These are phyloP conservation scores for Ceratoteleas bidentatus DNA, from an alignment of 1,140 invertebrate genomes.

Conservation along the genomic window DNA sequence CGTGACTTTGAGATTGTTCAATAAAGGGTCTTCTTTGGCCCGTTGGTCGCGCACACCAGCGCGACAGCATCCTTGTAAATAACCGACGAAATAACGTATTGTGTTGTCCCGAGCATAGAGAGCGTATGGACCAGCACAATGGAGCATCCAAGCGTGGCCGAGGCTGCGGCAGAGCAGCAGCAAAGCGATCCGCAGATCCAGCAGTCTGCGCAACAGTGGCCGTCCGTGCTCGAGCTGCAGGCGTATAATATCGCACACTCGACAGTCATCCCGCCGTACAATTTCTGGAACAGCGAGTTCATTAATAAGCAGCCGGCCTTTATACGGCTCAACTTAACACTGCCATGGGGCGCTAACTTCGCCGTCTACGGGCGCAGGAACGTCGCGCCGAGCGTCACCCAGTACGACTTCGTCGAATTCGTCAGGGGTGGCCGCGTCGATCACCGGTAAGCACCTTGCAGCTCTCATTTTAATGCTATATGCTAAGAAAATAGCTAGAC, in stretches of 20 bases:
- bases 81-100: constrained; percentile 6
- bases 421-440: constrained; percentile 91
- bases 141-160: constrained; percentile 84
- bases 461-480: too few species aligned
- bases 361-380: constrained; percentile 96
- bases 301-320: constrained; percentile 93
- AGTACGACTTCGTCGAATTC: constrained; percentile 97
- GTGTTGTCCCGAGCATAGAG: constrained; percentile 78
- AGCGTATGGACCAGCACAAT: constrained; percentile 86
- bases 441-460: constrained; percentile 84
- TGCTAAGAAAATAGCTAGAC: too few species aligned
- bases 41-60: too few species aligned
- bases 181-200: constrained; percentile 84
- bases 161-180: constrained; percentile 76
- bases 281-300: constrained; percentile 96
- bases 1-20: too few species aligned
- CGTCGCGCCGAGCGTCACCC: constrained; percentile 95
- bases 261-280: constrained; percentile 91
- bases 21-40: too few species aligned
- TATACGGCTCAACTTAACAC: constrained; percentile 93
- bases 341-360: constrained; percentile 95
- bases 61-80: background rate
- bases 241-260: constrained; percentile 91
- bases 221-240: constrained; percentile 89
- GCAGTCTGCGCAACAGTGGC: constrained; percentile 88